A percentile compares a stretch with the other conserved stretches of the same genome.
Conservation (phyloP, 2,888 invertebrate species). For the Halictus ligatus region DNA sequence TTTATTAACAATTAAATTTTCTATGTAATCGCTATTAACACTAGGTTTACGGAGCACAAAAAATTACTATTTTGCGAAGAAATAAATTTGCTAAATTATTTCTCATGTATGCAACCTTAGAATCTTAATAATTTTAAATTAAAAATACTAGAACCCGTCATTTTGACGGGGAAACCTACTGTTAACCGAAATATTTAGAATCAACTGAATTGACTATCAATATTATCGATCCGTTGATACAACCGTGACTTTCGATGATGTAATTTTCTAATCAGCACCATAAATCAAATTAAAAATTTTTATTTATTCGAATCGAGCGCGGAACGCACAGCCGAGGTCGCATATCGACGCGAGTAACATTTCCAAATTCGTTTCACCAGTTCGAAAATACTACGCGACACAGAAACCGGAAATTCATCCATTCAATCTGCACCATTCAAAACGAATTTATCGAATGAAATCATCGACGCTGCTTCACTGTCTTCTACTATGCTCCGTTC, state of each 20-base stretch:
- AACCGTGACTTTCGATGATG: not conserved
- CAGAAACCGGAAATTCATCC: constrained; percentile 24
- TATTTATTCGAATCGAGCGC: not conserved
- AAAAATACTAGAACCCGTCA: too few relatives aligned
- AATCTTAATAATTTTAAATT: too few relatives aligned
- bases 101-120: too few relatives aligned
- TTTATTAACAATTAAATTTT: not conserved
- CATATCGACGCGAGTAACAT: not conserved
- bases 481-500: constrained; percentile 27
- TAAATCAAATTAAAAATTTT: not conserved
- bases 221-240: not conserved
- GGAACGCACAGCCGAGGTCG: not conserved
- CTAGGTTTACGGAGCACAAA: too few relatives aligned
- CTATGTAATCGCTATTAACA: not conserved
- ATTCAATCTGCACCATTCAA: constrained; percentile 33
- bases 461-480: constrained; percentile 17
- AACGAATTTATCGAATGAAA: constrained; percentile 35
- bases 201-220: not conserved
- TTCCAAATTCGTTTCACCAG: not conserved
- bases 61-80: too few relatives aligned
- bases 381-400: not conserved
- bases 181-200: not conserved
- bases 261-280: not conserved
- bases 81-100: too few relatives aligned
- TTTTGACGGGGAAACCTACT: too few relatives aligned